Percentiles rank a stretch among this genome's conserved stretches.
These are phyloP conservation scores for Macrophya annulata DNA, from an alignment of 2,888 invertebrate genomes.

Conservation along the genomic window DNA sequence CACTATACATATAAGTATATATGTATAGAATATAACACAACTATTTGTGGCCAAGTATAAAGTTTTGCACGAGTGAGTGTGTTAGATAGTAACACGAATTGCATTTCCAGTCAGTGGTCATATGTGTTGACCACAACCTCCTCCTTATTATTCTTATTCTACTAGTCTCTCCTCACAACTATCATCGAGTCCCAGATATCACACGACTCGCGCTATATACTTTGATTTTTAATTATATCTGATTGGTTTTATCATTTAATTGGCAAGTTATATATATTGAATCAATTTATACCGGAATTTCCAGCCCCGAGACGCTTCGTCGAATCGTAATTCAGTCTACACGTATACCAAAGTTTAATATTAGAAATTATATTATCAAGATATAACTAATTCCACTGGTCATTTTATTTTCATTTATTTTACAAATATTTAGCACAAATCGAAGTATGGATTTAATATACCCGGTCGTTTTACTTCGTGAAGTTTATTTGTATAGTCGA, in stretches of 20 bases:
- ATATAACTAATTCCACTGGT: too few species aligned
- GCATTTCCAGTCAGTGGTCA: conserved; percentile 77
- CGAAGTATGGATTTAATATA: background rate
- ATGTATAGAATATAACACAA: background rate
- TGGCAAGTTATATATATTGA: conserved; percentile 1
- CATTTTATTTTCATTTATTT: background rate
- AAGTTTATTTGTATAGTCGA: background rate
- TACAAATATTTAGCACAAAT: background rate
- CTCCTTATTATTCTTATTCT: conserved; percentile 19
- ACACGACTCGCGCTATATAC: conserved; percentile 43
- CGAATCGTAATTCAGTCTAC: background rate
- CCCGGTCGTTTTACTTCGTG: background rate
- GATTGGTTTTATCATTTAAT: conserved; percentile 38
- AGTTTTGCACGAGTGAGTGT: conserved; percentile 10
- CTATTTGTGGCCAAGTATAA: background rate
- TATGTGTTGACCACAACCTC: conserved; percentile 76
- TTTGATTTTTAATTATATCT: conserved; percentile 45
- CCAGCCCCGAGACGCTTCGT: background rate
- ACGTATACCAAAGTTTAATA: background rate
- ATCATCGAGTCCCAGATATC: conserved; percentile 50
- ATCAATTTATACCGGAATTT: conserved; percentile 21
- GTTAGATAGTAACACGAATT: conserved; percentile 62
- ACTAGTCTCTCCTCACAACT: background rate
- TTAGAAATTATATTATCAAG: too few species aligned
- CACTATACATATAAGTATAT: background rate